Percentiles rank a stretch among this genome's conserved stretches.
phyloP scores from a whole-genome alignment of 2,888 invertebrate species.

The Hirtodrosophila alboralis region DNA sequence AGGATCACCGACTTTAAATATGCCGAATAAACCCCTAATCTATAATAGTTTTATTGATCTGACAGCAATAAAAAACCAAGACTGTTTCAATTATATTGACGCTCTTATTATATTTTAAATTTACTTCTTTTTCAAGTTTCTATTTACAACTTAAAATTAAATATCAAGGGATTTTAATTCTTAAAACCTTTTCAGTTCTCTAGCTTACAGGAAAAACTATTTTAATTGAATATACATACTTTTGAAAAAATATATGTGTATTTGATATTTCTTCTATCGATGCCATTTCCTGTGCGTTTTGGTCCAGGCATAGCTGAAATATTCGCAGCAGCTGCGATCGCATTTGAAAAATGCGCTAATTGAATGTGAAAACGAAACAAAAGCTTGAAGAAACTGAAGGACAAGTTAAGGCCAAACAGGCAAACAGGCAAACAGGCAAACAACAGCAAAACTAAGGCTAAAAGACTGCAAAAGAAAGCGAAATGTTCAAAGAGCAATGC shows the following conservation, averaged over 20 bases:
- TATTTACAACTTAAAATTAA: too few relatives aligned
- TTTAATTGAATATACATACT: too few relatives aligned
- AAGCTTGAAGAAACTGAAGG: constrained; percentile 31
- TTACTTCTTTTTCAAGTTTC: too few relatives aligned
- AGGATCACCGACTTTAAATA: too few relatives aligned
- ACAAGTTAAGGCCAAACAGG: constrained; percentile 20
- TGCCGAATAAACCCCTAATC: too few relatives aligned
- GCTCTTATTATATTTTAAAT: too few relatives aligned
- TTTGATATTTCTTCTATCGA: constrained; percentile 21
- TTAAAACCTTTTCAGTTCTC: too few relatives aligned
- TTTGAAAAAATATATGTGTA: constrained; percentile 9
- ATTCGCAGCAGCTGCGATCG: constrained; percentile 43
- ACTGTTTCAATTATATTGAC: too few relatives aligned
- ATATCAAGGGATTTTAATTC: too few relatives aligned
- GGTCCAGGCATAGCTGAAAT: constrained; percentile 48
- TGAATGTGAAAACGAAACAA: constrained; percentile 72
- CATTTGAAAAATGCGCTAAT: constrained; percentile 74
- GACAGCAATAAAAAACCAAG: too few relatives aligned
- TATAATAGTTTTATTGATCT: too few relatives aligned
- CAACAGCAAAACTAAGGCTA: constrained; percentile 10
- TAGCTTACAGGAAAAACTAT: too few relatives aligned
- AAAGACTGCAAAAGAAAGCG: constrained; percentile 45
- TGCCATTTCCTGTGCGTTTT: constrained; percentile 59
- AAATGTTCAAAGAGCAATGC: constrained; percentile 65
- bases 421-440: constrained; percentile 6